Evolutionary conservation across 2,797 vertebrate species (phyloP).

Genomic region (Coendou prehensilis): DNA sequence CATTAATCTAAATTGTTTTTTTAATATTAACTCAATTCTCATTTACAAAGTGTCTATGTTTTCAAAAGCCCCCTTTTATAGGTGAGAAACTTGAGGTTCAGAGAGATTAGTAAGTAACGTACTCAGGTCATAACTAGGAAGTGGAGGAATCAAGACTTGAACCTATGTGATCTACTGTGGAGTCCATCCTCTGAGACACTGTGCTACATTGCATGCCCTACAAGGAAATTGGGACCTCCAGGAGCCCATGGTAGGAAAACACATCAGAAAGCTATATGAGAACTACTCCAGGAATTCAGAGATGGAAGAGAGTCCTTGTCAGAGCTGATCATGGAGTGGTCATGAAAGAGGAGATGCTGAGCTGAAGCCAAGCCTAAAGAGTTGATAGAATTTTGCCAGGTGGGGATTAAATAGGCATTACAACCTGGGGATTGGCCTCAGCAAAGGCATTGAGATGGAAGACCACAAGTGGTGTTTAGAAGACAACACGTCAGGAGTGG

Average conservation of each 20-base stretch:
- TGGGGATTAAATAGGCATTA: neutral
- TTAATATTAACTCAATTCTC: neutral
- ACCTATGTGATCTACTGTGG: neutral
- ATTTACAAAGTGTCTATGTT: neutral
- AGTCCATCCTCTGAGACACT: neutral
- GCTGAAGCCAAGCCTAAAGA: neutral
- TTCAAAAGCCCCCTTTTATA: neutral
- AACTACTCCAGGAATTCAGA: neutral
- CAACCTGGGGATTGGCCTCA: neutral
- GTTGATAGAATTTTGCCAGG: neutral
- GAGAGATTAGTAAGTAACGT: neutral
- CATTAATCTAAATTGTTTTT: neutral
- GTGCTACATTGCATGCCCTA: neutral
- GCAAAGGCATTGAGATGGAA: neutral
- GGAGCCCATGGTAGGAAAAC: neutral
- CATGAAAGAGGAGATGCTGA: neutral
- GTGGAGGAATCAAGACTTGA: neutral
- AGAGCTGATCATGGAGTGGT: neutral
- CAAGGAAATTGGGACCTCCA: neutral
- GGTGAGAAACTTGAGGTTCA: neutral
- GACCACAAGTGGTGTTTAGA: neutral
- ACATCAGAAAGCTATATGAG: too few species aligned
- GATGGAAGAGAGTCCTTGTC: neutral
- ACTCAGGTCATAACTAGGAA: neutral
- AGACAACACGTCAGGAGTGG: neutral